phyloP scores from a whole-genome alignment of 1,140 invertebrate species.

The Medauroidea extradentata region DNA sequence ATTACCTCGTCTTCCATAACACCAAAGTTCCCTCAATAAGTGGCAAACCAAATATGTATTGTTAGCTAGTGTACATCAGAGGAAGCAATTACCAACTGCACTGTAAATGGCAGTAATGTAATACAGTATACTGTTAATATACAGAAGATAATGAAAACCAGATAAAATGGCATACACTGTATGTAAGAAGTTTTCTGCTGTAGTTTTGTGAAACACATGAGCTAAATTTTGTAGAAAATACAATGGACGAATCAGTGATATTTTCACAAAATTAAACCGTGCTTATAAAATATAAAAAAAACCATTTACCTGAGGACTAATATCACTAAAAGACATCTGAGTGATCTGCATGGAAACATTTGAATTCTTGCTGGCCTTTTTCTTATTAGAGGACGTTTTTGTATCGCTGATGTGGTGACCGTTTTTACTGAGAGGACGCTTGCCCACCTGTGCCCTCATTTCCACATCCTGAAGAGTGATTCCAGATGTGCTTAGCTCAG shows the following conservation, averaged over 20 bases:
- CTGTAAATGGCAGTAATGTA: too few species aligned
- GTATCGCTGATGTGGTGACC: background rate
- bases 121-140: too few species aligned
- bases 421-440: background rate
- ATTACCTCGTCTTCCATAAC: too few species aligned
- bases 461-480: slow-evolving; percentile 56
- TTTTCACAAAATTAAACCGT: too few species aligned
- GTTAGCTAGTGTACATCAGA: too few species aligned
- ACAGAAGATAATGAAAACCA: background rate
- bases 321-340: background rate
- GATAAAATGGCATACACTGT: background rate
- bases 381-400: background rate
- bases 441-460: slow-evolving; percentile 47
- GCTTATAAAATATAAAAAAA: background rate
- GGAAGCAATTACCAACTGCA: too few species aligned
- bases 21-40: too few species aligned
- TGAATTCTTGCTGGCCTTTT: background rate
- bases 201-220: too few species aligned
- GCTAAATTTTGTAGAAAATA: too few species aligned
- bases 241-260: too few species aligned
- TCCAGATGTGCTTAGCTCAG: slow-evolving; percentile 53
- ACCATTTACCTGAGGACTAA: background rate
- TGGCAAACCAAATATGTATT: too few species aligned
- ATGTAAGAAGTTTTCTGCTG: too few species aligned
- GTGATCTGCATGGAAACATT: background rate